phyloP scores from a whole-genome alignment of 2,113 vertebrate genomes.

The Microtus richardsoni region DNA sequence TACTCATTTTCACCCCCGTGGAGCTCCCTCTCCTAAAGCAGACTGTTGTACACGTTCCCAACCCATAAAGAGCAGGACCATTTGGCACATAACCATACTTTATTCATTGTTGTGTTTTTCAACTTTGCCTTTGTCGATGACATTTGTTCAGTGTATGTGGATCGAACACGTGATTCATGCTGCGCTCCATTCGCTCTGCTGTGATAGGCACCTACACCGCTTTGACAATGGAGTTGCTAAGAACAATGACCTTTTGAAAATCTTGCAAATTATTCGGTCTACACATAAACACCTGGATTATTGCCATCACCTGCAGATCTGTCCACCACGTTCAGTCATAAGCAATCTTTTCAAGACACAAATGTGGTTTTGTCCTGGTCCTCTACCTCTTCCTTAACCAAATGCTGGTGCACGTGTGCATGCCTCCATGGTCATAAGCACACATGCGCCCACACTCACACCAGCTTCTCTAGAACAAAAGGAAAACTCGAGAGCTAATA shows the following conservation, averaged over 20 bases:
- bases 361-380: not conserved
- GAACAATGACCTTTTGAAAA: conserved; percentile 1
- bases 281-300: not conserved
- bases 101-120: not conserved
- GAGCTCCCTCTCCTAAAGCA: not conserved
- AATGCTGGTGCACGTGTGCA: not conserved
- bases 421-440: not conserved
- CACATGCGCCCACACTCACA: too few species aligned
- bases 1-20: not conserved
- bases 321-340: not conserved
- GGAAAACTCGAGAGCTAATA: not conserved
- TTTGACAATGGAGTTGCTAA: not conserved
- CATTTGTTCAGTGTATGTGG: not conserved
- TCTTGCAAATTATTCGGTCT: not conserved
- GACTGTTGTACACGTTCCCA: not conserved
- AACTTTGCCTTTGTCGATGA: not conserved
- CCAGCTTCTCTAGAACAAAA: not conserved
- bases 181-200: not conserved
- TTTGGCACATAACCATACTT: not conserved
- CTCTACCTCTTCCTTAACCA: not conserved
- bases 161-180: not conserved
- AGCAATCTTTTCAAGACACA: not conserved
- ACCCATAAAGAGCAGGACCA: not conserved
- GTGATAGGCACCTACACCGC: not conserved
- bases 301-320: not conserved